Evolutionary conservation across 2,888 invertebrate species (phyloP), one percentile per base, ranked within the genome.

Genomic region (Boloria euphrosyne): DNA sequence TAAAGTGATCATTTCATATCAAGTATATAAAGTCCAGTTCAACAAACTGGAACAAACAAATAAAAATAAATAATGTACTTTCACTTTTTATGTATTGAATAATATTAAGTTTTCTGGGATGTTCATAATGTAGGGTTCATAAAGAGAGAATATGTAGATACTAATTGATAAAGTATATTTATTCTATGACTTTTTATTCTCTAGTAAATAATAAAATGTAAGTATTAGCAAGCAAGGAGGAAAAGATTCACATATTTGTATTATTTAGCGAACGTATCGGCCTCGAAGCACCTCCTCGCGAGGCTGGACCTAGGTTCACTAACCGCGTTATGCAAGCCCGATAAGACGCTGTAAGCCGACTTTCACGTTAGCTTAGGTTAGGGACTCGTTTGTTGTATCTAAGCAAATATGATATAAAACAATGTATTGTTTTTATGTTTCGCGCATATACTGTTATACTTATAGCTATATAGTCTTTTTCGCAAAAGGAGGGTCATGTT

Each of bases 311-410:
- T 38, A 49, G 68, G 76, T 71, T 75, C 74, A 67, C 49, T 65
- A 74, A 71, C 74, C 76, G 67, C 67, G 71, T 77, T 77, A 76
- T 75, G 76, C 76, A 77, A 77, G 73, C 71, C 71, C 64, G 67
- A 63, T 58, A 70, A 68, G 68, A 67, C 55, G 55, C 59, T 60
- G 31, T 64, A 43, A 50, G 63, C 64, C 59, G 63, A 70, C 70
- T 70, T 73, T 71, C 73, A 69, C 71, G 66, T 74, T 74, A 66
- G 70, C 70, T 70, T 71, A 74, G 71, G 74, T 74, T 72, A 74
- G 70, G 74, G 69, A 67, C 61, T 71, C 62, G 66, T 70, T 63
- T 65, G 61, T 50, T 59, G 49, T 38, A 49, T 38, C 38, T 31
- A 38, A 59, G 13, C 7, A 2, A 16, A 59, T 38, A 38, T 38